Base-by-base conservation (phyloP, 1,140 invertebrate species). In the Polyergus mexicanus region DNA sequence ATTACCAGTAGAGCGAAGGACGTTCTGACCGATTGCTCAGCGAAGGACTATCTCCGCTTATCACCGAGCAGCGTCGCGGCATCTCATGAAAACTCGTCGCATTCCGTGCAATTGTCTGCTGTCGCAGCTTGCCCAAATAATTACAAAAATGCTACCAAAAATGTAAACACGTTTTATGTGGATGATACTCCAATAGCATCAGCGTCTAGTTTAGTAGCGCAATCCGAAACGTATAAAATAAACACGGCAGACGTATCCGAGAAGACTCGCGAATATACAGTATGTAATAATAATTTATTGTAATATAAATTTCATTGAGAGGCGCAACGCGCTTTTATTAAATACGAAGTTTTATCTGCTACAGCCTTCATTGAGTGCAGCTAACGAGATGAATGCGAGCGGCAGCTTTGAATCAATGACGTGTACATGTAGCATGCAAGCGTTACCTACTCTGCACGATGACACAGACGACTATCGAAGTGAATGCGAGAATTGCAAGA, bases 401-500 rank as follows among this genome's bases (percentile, higher is more conserved):
- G 94, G 94, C 76, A 95, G 94, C 71, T 95, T 95, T 71, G 95
- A 95, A 83, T 95, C 94, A 13, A 94, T 94, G 5, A 92, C 94
- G 13, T 95, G 95, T 78, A 94, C 93, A 38, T 95, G 95, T 60
- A 95, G 93, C 44, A 93, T 94, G 88, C 95, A 95, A 90, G 94
- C 92, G 32, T 85, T 95, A 47, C 93, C 94, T 78, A 94, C 94
- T 47, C 83, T 95, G 35, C 94, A 95, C 69, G 97, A 97, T 80
- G 95, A 97, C 66, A 95, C 96, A 25, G 97, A 97, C 90, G 97
- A 97, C 93, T 97, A 97, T 92, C 95, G 97, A 60, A 97, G 97
- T 92, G 97, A 98, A 93, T 98, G 97, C 93, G 97, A 98, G 93
- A 98, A 98, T 94, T 98, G 97, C 94, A 97, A 98, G 93, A 97